Evolutionary conservation across 2,113 vertebrate species (phyloP), one percentile per base, ranked within the genome.

Genomic region (Callocephalon fimbriatum): DNA sequence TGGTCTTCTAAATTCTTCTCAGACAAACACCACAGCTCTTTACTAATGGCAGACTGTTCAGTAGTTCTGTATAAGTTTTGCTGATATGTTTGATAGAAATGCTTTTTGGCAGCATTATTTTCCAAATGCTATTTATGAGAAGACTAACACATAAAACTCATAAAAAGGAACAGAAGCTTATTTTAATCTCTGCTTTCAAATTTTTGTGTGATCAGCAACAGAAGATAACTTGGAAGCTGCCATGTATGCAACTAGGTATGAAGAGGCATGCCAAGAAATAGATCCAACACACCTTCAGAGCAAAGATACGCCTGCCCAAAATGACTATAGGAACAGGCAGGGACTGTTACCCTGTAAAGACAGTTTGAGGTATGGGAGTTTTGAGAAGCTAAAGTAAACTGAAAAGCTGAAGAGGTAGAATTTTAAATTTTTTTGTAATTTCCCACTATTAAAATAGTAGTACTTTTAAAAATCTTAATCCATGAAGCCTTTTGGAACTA

Each of bases 401-500:
- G 22, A n/a, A 76, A 50, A 72, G 32, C 35, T n/a, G 4, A 26
- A 74, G 17, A 51, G 23, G 17, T 12, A 53, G 18, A 19, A 27
- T 15, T 62, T n/a, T 27, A 21, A 15, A 10, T n/a, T 13, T 31
- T 44, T 37, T 45, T 29, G 37, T 23, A 68, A n/a, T 51, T 92
- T 68, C 40, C 29, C 44, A 88, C 73, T 88, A 16, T 20, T 62
- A 32, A 4, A 26, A 88, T 37, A 77, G 54, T 1, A 71, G 73
- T 56, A 14, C 59, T 27, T 26, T 8, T 1, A 3, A 73, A n/a
- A 85, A 67, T 48, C 31, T 29, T 3, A 48, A 40, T 54, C 65
- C 90, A 45, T 32, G 77, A 81, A 74, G 90, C 51, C 91, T 91
- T 87, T 38, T 96, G 95, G 94, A 95, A 89, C 54, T 27, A 2